phyloP scores from a whole-genome alignment of 2,113 vertebrate species.

The Danio rerio region DNA sequence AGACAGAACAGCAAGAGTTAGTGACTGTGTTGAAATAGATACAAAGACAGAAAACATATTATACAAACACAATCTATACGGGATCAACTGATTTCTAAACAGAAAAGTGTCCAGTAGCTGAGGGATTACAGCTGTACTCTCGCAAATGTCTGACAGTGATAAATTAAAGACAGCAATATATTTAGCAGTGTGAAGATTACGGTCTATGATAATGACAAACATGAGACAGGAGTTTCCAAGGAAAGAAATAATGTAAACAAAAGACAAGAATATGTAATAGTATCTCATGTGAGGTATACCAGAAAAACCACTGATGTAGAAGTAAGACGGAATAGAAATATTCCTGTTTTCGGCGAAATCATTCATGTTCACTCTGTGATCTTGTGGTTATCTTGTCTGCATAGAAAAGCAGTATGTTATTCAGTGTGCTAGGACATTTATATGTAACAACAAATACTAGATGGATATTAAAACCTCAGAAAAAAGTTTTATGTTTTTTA shows the following conservation, averaged over 20 bases:
- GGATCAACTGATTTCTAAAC: conserved; percentile 55
- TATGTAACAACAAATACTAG: no score
- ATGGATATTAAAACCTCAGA: no score
- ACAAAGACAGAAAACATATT: neutral
- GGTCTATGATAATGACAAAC: conserved; percentile 52
- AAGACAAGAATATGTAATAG: conserved; percentile 54
- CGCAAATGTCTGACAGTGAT: conserved; percentile 60
- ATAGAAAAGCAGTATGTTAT: neutral
- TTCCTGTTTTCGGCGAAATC: neutral
- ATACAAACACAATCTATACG: neutral
- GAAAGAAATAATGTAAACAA: conserved; percentile 34
- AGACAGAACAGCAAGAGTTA: conserved; percentile 53
- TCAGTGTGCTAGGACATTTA: neutral
- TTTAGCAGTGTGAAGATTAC: conserved; percentile 68
- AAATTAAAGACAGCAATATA: conserved; percentile 68
- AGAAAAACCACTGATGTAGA: conserved; percentile 53
- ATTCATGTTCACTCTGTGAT: neutral
- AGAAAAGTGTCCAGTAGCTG: conserved; percentile 60
- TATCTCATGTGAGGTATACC: conserved; percentile 57
- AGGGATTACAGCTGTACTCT: conserved; percentile 65
- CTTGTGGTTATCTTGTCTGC: neutral
- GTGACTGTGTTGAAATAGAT: neutral
- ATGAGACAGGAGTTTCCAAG: conserved; percentile 61
- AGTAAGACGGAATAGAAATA: conserved; percentile 51
- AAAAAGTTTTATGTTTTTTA: no score